Conservation (phyloP, 2,888 invertebrate genomes). For the Mesochorus sp. region DNA sequence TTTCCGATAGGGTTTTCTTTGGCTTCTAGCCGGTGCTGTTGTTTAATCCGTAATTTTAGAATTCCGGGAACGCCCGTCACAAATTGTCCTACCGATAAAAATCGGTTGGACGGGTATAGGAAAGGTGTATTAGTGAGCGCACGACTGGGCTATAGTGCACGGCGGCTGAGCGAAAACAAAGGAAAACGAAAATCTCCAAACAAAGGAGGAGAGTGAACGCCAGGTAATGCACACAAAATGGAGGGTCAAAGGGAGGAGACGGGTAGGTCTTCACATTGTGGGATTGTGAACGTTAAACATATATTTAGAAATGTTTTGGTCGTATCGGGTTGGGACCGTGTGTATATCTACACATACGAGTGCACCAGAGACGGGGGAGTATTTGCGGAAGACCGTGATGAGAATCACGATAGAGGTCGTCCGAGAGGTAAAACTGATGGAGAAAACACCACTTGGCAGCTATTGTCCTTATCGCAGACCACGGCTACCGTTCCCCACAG, state of each 20-base stretch:
- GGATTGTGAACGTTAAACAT: constrained; percentile 11
- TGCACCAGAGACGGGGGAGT: constrained; percentile 30
- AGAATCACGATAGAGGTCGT: constrained; percentile 57
- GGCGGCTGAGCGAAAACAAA: constrained; percentile 20
- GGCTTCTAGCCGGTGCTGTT: neutral
- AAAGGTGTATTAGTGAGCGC: constrained; percentile 16
- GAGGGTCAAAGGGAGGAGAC: constrained; percentile 10
- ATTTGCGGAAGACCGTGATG: constrained; percentile 48
- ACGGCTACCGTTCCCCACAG: constrained; percentile 34
- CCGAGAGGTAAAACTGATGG: constrained; percentile 61
- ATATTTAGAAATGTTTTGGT: neutral
- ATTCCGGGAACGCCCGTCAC: neutral
- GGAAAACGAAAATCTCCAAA: constrained; percentile 21
- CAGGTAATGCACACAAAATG: constrained; percentile 9
- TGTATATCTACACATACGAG: constrained; percentile 21
- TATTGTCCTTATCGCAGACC: constrained; percentile 72
- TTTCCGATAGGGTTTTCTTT: no score
- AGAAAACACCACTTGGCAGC: constrained; percentile 70
- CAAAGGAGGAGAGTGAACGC: neutral
- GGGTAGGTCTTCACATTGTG: constrained; percentile 8
- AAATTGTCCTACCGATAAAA: constrained; percentile 23
- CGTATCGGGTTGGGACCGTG: no score
- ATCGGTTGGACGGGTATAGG: constrained; percentile 23
- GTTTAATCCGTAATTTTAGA: neutral
- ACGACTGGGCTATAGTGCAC: neutral